Evolutionary conservation across 2,113 vertebrate species (phyloP).

Genomic region (Electrona antarctica): DNA sequence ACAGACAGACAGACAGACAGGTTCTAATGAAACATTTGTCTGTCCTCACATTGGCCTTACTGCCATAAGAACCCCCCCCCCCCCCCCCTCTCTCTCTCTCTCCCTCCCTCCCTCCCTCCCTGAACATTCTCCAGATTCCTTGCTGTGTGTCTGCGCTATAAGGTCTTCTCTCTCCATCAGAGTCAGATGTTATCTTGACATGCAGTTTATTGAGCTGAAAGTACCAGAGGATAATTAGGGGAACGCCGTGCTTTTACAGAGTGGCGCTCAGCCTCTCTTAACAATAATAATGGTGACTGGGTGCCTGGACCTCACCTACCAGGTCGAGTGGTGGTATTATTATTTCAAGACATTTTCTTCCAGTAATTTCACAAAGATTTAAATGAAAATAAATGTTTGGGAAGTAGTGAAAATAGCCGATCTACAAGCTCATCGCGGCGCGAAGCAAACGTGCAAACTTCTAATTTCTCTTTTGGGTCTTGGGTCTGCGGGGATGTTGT

Average conservation of each 20-base stretch:
- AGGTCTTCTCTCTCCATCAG: conserved; percentile 51
- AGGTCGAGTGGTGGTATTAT: too few relatives aligned
- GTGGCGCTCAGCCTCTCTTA: conserved; percentile 12
- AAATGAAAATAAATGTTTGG: too few relatives aligned
- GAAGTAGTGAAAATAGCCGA: too few relatives aligned
- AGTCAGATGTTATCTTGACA: conserved; percentile 55
- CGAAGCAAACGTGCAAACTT: too few relatives aligned
- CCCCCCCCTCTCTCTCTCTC: conserved; percentile 35
- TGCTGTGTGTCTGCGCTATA: conserved; percentile 38
- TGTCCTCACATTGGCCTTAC: conserved; percentile 65
- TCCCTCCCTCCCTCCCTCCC: conserved; percentile 49
- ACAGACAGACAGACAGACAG: conserved; percentile 40
- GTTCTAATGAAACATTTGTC: conserved; percentile 72
- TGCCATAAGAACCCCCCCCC: conserved; percentile 17
- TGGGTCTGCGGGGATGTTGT: too few relatives aligned
- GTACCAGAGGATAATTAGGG: conserved; percentile 32
- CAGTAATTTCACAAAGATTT: too few relatives aligned
- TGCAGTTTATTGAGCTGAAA: conserved; percentile 47
- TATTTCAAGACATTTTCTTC: too few relatives aligned
- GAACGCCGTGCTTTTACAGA: conserved; percentile 8
- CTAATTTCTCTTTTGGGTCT: too few relatives aligned
- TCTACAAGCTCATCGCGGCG: too few relatives aligned
- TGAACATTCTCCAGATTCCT: conserved; percentile 70
- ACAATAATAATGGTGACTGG: conserved; percentile 13
- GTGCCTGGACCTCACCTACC: neutral